Percentiles rank a stretch among this genome's conserved stretches.
phyloP scores from a whole-genome alignment of 2,797 vertebrate genomes.

The Brachyalestes nurse region DNA sequence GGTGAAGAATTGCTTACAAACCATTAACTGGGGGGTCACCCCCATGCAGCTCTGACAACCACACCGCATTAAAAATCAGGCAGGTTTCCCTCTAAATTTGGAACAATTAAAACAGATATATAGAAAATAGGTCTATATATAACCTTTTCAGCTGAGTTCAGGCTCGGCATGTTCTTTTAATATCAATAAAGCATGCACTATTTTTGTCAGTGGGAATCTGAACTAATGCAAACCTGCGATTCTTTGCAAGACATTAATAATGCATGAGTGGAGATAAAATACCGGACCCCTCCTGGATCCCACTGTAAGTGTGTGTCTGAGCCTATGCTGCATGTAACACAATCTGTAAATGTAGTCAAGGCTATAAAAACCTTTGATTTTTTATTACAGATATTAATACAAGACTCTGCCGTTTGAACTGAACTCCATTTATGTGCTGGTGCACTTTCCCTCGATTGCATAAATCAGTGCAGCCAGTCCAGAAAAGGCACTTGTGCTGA shows the following conservation, averaged over 20 bases:
- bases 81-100: conserved; percentile 57
- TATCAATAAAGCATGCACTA: conserved; percentile 39
- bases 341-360: background rate
- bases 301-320: conserved; percentile 34
- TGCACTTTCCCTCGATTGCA: background rate
- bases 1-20: conserved; percentile 78
- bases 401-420: background rate
- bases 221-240: conserved; percentile 47
- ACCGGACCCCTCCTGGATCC: too few species aligned
- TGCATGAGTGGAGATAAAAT: conserved; percentile 35
- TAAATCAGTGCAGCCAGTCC: background rate
- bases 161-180: conserved; percentile 29
- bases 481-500: background rate
- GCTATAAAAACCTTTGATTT: background rate
- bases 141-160: conserved; percentile 37
- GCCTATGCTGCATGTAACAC: background rate
- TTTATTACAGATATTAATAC: background rate
- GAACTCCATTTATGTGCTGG: background rate
- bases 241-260: conserved; percentile 55
- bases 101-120: conserved; percentile 70
- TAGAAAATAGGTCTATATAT: conserved; percentile 47
- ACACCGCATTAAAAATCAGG: conserved; percentile 66
- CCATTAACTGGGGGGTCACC: conserved; percentile 77
- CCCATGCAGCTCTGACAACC: conserved; percentile 75
- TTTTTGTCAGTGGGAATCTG: conserved; percentile 39